phyloP scores from a whole-genome alignment of 2,797 vertebrate species.

The Alfaro cultratus region DNA sequence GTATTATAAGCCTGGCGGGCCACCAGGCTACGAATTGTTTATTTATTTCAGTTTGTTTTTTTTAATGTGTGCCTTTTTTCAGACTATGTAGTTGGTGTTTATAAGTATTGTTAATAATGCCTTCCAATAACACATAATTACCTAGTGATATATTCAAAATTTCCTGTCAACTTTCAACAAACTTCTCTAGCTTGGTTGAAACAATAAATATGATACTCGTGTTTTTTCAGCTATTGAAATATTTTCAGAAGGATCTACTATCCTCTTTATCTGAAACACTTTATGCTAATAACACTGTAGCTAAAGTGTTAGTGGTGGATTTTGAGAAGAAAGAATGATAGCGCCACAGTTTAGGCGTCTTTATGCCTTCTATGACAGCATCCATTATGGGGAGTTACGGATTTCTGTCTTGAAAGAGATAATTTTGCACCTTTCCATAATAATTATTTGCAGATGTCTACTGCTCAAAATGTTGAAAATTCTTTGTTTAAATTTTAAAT shows the following conservation, averaged over 20 bases:
- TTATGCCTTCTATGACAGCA: background rate
- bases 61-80: too few relatives aligned
- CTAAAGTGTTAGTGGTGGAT: background rate
- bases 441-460: background rate
- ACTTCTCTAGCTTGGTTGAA: background rate
- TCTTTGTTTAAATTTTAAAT: background rate
- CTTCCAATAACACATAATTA: too few relatives aligned
- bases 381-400: background rate
- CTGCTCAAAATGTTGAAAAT: background rate
- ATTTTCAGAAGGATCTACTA: background rate
- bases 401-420: background rate
- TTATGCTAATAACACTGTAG: background rate
- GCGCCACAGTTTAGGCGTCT: background rate
- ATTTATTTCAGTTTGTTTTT: too few relatives aligned
- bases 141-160: too few relatives aligned
- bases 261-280: background rate
- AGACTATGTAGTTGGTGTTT: too few relatives aligned
- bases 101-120: too few relatives aligned
- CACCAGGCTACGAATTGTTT: too few relatives aligned
- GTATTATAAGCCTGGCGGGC: too few relatives aligned
- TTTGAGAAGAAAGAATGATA: background rate
- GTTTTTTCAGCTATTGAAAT: background rate
- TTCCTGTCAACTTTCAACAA: too few relatives aligned
- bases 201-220: background rate
- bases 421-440: background rate